Conservation (phyloP, 2,797 vertebrate species). For the Enteromius unitaeniatus region DNA sequence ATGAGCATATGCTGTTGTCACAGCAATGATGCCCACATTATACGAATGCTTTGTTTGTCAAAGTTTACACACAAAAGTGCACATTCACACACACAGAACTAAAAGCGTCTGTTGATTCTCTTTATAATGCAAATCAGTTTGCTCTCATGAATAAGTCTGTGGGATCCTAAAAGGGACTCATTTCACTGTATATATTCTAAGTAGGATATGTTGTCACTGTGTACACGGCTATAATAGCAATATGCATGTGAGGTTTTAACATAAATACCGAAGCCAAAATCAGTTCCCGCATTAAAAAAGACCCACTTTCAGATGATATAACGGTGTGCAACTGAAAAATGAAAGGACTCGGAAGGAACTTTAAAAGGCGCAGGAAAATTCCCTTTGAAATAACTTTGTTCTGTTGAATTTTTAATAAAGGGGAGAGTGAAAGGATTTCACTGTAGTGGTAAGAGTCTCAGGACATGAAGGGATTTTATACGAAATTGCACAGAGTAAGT, state of each 20-base stretch:
- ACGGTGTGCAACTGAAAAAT: not conserved
- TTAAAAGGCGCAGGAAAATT: slow-evolving; percentile 29
- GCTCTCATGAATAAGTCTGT: slow-evolving; percentile 26
- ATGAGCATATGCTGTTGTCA: not conserved
- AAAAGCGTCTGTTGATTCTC: slow-evolving; percentile 1
- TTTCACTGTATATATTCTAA: not conserved
- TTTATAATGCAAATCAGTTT: slow-evolving; percentile 32
- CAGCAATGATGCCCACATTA: not conserved
- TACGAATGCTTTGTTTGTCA: not conserved
- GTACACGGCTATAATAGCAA: not conserved
- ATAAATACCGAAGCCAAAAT: not conserved
- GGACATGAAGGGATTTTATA: slow-evolving; percentile 35
- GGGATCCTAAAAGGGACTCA: slow-evolving; percentile 18
- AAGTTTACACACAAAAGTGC: not conserved
- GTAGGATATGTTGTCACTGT: not conserved
- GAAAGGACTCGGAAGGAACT: not conserved
- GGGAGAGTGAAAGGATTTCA: slow-evolving; percentile 42
- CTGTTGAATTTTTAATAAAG: slow-evolving; percentile 44
- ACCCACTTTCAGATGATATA: not conserved
- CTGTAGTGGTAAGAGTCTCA: slow-evolving; percentile 35
- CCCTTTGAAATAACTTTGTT: slow-evolving; percentile 46
- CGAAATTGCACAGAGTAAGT: not conserved
- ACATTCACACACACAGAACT: slow-evolving; percentile 6
- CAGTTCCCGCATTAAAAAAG: not conserved
- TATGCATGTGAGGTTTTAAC: not conserved